Evolutionary conservation across 2,113 vertebrate genomes (phyloP).

Genomic region (Ceuthmochares aereus): DNA sequence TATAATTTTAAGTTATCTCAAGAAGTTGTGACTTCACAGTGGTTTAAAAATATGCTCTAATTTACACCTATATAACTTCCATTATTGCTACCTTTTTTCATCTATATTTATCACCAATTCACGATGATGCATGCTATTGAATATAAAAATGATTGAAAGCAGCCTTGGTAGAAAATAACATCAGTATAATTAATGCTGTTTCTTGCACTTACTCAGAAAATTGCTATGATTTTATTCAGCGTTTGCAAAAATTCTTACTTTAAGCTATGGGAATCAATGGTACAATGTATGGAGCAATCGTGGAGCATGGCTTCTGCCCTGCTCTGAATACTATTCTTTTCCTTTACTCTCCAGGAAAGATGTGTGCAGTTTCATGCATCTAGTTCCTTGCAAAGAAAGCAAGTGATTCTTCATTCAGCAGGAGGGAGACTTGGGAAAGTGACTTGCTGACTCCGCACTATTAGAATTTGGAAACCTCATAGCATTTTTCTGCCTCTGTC

Average conservation of each 20-base stretch:
- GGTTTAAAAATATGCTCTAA: slow-evolving; percentile 62
- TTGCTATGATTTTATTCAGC: slow-evolving; percentile 20
- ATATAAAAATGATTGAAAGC: slow-evolving; percentile 62
- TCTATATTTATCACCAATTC: slow-evolving; percentile 55
- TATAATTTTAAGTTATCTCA: slow-evolving; percentile 51
- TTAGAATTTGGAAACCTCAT: slow-evolving; percentile 21
- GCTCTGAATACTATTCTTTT: slow-evolving; percentile 32
- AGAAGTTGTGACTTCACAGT: slow-evolving; percentile 53
- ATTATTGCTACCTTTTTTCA: slow-evolving; percentile 53
- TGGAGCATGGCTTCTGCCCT: slow-evolving; percentile 13
- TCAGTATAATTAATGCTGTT: slow-evolving; percentile 42
- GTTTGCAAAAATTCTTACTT: slow-evolving; percentile 11
- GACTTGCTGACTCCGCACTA: slow-evolving; percentile 11
- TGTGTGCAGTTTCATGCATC: slow-evolving; percentile 41
- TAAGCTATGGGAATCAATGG: background rate
- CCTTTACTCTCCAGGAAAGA: slow-evolving; percentile 51
- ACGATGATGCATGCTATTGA: slow-evolving; percentile 63
- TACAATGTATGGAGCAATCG: background rate
- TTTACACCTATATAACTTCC: slow-evolving; percentile 66
- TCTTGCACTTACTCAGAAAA: slow-evolving; percentile 38
- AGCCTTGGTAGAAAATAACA: slow-evolving; percentile 43
- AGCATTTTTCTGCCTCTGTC: slow-evolving; percentile 11
- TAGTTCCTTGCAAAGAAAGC: slow-evolving; percentile 45
- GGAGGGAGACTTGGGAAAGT: slow-evolving; percentile 35
- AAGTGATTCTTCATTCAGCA: slow-evolving; percentile 48